Conservation (phyloP, 2,797 vertebrate genomes). For the Taenioides sp. region DNA sequence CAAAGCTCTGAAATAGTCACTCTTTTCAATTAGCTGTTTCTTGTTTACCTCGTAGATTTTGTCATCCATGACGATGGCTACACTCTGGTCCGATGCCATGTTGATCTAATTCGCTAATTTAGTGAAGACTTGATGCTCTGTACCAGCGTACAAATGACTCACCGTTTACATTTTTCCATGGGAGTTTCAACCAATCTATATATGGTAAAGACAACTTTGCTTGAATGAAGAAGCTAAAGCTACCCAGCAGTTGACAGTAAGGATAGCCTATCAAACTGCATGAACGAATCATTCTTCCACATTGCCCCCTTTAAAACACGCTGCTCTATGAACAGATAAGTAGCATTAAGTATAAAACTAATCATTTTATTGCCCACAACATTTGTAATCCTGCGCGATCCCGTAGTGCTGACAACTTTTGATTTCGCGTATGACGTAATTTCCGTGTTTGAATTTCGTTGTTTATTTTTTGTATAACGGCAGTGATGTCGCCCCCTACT, state of each 20-base stretch:
- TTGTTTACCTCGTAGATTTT: conserved; percentile 89
- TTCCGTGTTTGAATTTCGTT: conserved; percentile 40
- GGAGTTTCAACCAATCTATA: conserved; percentile 71
- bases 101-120: neutral
- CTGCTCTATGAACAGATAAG: neutral
- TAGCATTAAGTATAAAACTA: accelerated
- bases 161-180: conserved; percentile 67
- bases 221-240: conserved; percentile 36
- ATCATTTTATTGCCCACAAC: neutral
- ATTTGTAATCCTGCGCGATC: neutral
- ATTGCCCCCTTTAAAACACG: neutral
- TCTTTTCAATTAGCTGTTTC: conserved; percentile 92
- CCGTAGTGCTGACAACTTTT: conserved; percentile 49
- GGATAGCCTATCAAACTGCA: conserved; percentile 14
- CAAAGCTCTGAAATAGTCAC: conserved; percentile 93
- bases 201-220: conserved; percentile 71
- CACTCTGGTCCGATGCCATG: conserved; percentile 83
- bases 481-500: conserved; percentile 28
- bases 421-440: conserved; percentile 17
- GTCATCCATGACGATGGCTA: conserved; percentile 88
- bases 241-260: neutral
- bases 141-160: conserved; percentile 32
- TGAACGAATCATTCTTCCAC: conserved; percentile 26
- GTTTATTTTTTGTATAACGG: accelerated
- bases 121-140: conserved; percentile 11